Evolutionary conservation across 2,888 invertebrate species (phyloP), one percentile per base, ranked within the genome.

Genomic region (Cerastis leucographa): DNA sequence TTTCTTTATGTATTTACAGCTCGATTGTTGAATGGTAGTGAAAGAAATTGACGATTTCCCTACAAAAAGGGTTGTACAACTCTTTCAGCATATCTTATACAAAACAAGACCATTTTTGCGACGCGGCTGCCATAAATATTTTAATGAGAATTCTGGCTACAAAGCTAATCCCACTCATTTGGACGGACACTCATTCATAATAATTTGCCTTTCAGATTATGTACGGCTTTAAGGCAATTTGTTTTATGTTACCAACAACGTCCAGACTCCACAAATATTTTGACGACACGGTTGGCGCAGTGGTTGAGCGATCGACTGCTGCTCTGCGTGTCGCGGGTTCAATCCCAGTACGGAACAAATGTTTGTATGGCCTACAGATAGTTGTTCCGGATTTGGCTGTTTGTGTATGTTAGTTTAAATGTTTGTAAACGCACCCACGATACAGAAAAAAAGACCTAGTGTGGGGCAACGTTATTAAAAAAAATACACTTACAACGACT

Each of bases 121-220:
- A 88, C 72, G 81, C 78, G 82, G 80, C 87, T 83, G 89, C 89
- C 91, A 91, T 93, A 91, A 94, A 94, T 93, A 94, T 93, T 93
- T 91, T 90, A 92, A 92, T 90, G 89, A 91, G 89, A 86, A 84
- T 84, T 88, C 88, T 80, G 86, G 85, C 88, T 90, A 90, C 90
- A 90, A 92, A 93, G 92, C 88, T 93, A 92, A 94, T 93, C 92
- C 84, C 80, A 88, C 89, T 90, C 91, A 91, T 92, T 93, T 91
- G 88, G 89, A 89, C 88, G 89, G 91, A 90, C 92, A 89, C 87
- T 89, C 89, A 84, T 91, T 92, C 88, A 89, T 91, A 89, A 87
- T 88, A 88, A 92, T 93, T 92, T 91, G 90, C 89, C 89, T 91
- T 93, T 90, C 80, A 91, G 88, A 90, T 91, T 90, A 83, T 72